Percentiles rank a stretch among this genome's conserved stretches.
Conservation (phyloP, 2,113 vertebrate species). For the Benthochromis sp. region DNA sequence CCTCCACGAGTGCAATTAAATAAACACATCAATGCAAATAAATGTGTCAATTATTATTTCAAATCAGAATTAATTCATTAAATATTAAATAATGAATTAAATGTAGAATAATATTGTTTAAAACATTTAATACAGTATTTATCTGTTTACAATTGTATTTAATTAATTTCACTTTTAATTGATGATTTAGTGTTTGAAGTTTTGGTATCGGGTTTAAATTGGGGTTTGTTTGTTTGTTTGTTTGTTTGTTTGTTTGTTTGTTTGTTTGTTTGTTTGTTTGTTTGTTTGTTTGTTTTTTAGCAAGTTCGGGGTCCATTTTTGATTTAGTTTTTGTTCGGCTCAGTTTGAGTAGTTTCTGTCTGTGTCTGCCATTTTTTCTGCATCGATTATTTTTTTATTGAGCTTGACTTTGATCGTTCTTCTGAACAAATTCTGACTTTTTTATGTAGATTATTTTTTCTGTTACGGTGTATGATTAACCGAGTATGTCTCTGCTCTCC, state of each 20-base stretch:
- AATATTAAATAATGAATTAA: accelerated
- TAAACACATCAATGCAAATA: neutral
- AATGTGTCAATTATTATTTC: accelerated
- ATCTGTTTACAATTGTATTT: neutral
- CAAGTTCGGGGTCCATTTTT: accelerated
- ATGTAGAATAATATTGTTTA: neutral
- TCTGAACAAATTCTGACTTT: accelerated
- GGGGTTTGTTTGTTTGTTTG: neutral
- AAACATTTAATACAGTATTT: accelerated
- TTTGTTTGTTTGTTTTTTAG: neutral
- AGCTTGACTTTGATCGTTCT: neutral
- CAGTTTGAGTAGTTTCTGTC: accelerated
- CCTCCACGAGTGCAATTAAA: accelerated
- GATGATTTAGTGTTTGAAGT: accelerated
- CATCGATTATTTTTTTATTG: accelerated
- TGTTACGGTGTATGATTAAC: accelerated
- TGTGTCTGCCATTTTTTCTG: accelerated
- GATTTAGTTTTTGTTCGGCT: accelerated
- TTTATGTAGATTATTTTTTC: accelerated
- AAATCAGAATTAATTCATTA: neutral
- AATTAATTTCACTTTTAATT: neutral
- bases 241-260: too few relatives aligned
- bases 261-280: too few relatives aligned
- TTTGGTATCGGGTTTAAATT: accelerated
- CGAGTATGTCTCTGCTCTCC: neutral